phyloP scores from a whole-genome alignment of 2,797 vertebrate species.

The Amniataba percoides region DNA sequence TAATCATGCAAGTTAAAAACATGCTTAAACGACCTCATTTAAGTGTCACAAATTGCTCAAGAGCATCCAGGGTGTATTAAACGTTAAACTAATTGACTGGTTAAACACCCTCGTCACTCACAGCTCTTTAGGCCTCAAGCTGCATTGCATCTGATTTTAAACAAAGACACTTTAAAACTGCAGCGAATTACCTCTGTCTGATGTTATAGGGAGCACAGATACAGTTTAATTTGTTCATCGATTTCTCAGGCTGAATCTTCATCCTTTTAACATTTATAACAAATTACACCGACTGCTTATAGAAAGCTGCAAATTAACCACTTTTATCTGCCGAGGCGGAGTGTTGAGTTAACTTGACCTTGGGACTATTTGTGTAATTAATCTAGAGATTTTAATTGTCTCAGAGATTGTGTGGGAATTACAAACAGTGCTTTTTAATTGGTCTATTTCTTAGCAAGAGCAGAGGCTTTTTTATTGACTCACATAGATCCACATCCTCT shows the following conservation, averaged over 20 bases:
- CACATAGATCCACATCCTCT: background rate
- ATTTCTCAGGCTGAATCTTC: background rate
- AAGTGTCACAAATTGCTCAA: constrained; percentile 23
- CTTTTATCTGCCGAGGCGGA: constrained; percentile 15
- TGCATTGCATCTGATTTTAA: constrained; percentile 33
- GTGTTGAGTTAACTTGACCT: constrained; percentile 32
- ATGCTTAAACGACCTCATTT: constrained; percentile 29
- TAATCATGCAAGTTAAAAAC: constrained; percentile 15
- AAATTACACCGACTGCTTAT: background rate
- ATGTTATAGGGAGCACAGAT: constrained; percentile 3
- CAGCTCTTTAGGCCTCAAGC: constrained; percentile 32
- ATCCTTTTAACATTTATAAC: background rate
- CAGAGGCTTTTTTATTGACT: constrained; percentile 31
- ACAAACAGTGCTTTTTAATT: constrained; percentile 49
- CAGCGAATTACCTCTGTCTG: constrained; percentile 18
- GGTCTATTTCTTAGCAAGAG: constrained; percentile 17
- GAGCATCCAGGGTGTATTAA: constrained; percentile 14
- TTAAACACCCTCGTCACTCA: constrained; percentile 28
- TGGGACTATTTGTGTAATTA: constrained; percentile 35
- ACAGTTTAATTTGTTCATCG: constrained; percentile 28
- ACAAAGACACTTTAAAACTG: constrained; percentile 27
- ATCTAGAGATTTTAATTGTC: constrained; percentile 59
- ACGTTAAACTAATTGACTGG: constrained; percentile 35
- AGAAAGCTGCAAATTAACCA: constrained; percentile 29
- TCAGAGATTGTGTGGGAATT: constrained; percentile 40